Evolutionary conservation across 23 tunicate genomes (phyloP).

Genomic region (Trididemnum nubilum): DNA sequence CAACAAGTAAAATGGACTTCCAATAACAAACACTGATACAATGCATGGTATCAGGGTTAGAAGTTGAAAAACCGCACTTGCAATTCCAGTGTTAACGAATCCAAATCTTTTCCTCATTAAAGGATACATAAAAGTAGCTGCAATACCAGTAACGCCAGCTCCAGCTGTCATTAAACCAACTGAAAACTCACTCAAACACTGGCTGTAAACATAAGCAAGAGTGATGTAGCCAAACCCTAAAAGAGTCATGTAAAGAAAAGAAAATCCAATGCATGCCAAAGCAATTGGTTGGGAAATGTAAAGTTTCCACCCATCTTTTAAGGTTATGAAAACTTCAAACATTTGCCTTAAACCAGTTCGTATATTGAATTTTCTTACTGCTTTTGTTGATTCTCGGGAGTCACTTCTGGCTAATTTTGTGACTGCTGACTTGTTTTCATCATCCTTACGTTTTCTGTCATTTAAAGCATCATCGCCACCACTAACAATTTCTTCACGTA

Average conservation of each 20-base stretch:
- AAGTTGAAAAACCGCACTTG: slow-evolving; percentile 54
- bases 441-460: neutral
- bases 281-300: slow-evolving; percentile 76
- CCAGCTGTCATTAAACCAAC: slow-evolving; percentile 67
- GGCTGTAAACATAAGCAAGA: slow-evolving; percentile 77
- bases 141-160: slow-evolving; percentile 70
- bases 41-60: slow-evolving; percentile 63
- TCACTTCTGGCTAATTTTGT: neutral
- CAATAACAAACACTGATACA: slow-evolving; percentile 65
- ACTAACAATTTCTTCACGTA: neutral
- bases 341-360: slow-evolving; percentile 20
- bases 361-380: neutral
- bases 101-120: slow-evolving; percentile 52
- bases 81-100: slow-evolving; percentile 53
- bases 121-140: slow-evolving; percentile 66
- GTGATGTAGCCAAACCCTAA: slow-evolving; percentile 79
- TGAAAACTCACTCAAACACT: slow-evolving; percentile 84
- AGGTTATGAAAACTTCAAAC: slow-evolving; percentile 52
- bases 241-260: slow-evolving; percentile 81
- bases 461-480: neutral
- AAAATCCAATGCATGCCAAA: slow-evolving; percentile 70
- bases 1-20: slow-evolving; percentile 76
- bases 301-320: slow-evolving; percentile 76
- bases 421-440: neutral
- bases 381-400: neutral